phyloP scores from a whole-genome alignment of 37 sponge, comb jelly and placozoan genomes.

The Eunapius fragilis region DNA sequence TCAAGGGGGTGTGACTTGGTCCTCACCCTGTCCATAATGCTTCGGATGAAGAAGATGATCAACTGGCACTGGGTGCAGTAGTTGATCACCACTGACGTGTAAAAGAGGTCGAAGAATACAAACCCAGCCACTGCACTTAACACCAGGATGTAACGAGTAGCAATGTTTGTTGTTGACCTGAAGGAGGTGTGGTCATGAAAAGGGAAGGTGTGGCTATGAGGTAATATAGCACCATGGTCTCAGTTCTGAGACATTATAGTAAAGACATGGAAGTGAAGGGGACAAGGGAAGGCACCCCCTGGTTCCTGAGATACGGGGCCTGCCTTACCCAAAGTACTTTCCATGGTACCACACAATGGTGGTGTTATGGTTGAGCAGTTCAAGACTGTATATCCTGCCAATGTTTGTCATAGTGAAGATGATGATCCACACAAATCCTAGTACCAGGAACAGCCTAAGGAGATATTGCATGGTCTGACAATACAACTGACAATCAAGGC shows the following conservation, averaged over 20 bases:
- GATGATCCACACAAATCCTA: slow-evolving; percentile 68
- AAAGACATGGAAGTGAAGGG: not conserved
- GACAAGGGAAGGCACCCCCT: too few relatives aligned
- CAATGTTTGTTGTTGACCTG: not conserved
- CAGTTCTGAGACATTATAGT: not conserved
- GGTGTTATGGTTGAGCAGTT: slow-evolving; percentile 32
- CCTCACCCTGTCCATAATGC: slow-evolving; percentile 41
- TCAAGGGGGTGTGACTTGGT: slow-evolving; percentile 60
- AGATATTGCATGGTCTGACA: too few relatives aligned
- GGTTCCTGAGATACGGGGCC: too few relatives aligned
- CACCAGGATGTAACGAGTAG: slow-evolving; percentile 32
- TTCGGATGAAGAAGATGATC: slow-evolving; percentile 66
- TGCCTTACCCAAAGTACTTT: slow-evolving; percentile 1
- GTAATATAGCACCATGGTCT: too few relatives aligned
- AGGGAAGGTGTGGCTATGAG: too few relatives aligned
- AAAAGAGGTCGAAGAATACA: slow-evolving; percentile 69
- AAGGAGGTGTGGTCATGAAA: not conserved
- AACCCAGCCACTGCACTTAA: slow-evolving; percentile 56
- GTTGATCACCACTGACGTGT: slow-evolving; percentile 76
- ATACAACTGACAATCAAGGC: too few relatives aligned
- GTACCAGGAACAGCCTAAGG: slow-evolving; percentile 43
- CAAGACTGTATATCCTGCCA: slow-evolving; percentile 41
- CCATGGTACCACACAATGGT: slow-evolving; percentile 30
- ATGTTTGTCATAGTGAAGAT: slow-evolving; percentile 44
- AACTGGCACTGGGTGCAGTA: slow-evolving; percentile 86